Evolutionary conservation across 1,140 invertebrate species (phyloP), one percentile per base, ranked within the genome.

Genomic region (Drosophila sp.): DNA sequence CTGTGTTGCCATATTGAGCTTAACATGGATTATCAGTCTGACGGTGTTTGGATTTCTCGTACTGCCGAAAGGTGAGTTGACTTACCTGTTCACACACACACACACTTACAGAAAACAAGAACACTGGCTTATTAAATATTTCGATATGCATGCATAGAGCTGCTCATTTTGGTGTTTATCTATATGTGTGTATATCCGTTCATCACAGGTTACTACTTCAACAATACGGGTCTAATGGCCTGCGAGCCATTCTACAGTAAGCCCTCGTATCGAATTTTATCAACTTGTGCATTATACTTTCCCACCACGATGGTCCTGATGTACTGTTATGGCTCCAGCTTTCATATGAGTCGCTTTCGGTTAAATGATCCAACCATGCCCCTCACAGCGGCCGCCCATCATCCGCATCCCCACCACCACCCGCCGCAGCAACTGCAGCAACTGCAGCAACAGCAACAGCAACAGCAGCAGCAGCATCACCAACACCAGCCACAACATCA

Each of bases 241-340:
- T 97, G 96, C 91, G 96, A 97, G 80, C 96, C 96, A n/a, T 97
- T 97, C 91, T 96, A 96, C 86, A 94, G 91, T 92, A 95, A 93
- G 93, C 95, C 92, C 93, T 96, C 92, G 90, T 96, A 82, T 79
- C 94, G 96, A 79, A 97, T 97, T 73, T 92, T 97, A 67, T 94
- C 96, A 34, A 96, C 96, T 74, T 97, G 96, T 90, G 95, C 95
- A 66, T 96, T 97, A 91, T 97, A 97, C 91, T 97, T 97, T 81
- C 96, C 96, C 13, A 97, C 96, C 13, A 97, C 96, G 18, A 97
- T 97, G 96, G 95, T 96, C 40, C 93, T 97, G 74, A 97, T 97
- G 96, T 97, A 97, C 91, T 97, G 96, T 91, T 97, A 97, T 90
- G 96, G 96, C 13, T 97, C 96, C 9, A 96, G 96, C 32, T 97